phyloP scores from a whole-genome alignment of 2,797 vertebrate species.

The Onychomys torridus region DNA sequence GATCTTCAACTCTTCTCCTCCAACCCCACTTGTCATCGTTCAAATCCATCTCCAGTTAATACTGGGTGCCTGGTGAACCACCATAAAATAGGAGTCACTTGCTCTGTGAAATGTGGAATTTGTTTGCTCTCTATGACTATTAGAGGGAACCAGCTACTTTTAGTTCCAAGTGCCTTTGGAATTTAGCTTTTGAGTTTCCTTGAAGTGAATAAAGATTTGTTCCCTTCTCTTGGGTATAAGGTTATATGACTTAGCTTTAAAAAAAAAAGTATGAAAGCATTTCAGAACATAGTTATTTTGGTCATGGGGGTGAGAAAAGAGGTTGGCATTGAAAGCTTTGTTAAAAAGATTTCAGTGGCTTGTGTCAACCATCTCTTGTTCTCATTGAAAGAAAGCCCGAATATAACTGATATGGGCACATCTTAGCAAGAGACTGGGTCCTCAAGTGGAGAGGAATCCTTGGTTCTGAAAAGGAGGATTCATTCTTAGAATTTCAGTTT shows the following conservation, averaged over 20 bases:
- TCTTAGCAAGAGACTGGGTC: neutral
- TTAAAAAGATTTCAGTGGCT: neutral
- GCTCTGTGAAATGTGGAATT: neutral
- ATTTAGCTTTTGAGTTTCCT: slow-evolving; percentile 31
- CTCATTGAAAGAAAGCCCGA: neutral
- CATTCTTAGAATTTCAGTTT: neutral
- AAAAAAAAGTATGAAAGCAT: neutral
- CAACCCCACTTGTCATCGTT: slow-evolving; percentile 58
- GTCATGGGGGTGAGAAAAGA: slow-evolving; percentile 20
- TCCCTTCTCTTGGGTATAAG: slow-evolving; percentile 17
- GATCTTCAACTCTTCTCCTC: slow-evolving; percentile 43
- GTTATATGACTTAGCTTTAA: slow-evolving; percentile 50
- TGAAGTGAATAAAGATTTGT: neutral
- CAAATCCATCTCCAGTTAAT: neutral
- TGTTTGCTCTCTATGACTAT: slow-evolving; percentile 9
- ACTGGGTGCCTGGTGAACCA: neutral
- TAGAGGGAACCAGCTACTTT: neutral
- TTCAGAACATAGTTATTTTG: slow-evolving; percentile 3
- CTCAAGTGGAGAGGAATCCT: neutral
- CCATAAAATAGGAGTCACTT: neutral
- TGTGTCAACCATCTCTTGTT: neutral
- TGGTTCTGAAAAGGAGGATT: neutral
- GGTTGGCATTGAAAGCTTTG: neutral
- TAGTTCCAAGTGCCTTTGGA: slow-evolving; percentile 30
- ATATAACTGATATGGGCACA: neutral